These are phyloP conservation scores for Apogon talboti DNA, from an alignment of 2,797 vertebrate species.

Conservation along the genomic window DNA sequence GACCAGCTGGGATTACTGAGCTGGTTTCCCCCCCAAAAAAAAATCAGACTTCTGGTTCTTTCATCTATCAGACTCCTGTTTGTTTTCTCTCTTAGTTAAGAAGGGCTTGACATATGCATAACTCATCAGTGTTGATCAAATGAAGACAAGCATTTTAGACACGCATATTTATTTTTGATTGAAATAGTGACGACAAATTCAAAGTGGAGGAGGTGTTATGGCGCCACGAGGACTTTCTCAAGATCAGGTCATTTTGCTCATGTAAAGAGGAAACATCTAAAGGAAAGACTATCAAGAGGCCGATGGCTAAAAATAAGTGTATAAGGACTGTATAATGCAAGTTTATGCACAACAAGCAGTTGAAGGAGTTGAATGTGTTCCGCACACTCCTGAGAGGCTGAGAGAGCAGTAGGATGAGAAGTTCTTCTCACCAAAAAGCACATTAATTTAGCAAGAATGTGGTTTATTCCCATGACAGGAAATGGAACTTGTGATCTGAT, in stretches of 20 bases:
- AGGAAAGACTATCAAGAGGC: conserved; percentile 67
- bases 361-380: conserved; percentile 45
- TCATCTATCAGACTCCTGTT: conserved; percentile 11
- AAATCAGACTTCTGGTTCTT: conserved; percentile 1
- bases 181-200: neutral
- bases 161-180: too few species aligned
- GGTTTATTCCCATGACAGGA: conserved; percentile 49
- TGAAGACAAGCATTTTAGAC: conserved; percentile 9
- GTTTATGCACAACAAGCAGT: conserved; percentile 43
- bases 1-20: conserved; percentile 46
- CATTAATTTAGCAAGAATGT: conserved; percentile 36
- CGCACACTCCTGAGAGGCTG: conserved; percentile 31
- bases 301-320: conserved; percentile 72
- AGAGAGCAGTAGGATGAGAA: conserved; percentile 21
- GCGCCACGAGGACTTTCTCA: conserved; percentile 43
- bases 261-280: conserved; percentile 62
- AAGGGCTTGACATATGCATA: neutral
- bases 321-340: conserved; percentile 44
- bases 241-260: conserved; percentile 53
- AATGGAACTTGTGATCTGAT: conserved; percentile 47
- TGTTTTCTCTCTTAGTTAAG: neutral
- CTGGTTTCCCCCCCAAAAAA: conserved; percentile 24
- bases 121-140: neutral
- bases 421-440: conserved; percentile 26
- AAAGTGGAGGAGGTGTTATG: conserved; percentile 26